Evolutionary conservation across 1,140 invertebrate species (phyloP), one percentile per base, ranked within the genome.

Genomic region (Oryctes rhinoceros): DNA sequence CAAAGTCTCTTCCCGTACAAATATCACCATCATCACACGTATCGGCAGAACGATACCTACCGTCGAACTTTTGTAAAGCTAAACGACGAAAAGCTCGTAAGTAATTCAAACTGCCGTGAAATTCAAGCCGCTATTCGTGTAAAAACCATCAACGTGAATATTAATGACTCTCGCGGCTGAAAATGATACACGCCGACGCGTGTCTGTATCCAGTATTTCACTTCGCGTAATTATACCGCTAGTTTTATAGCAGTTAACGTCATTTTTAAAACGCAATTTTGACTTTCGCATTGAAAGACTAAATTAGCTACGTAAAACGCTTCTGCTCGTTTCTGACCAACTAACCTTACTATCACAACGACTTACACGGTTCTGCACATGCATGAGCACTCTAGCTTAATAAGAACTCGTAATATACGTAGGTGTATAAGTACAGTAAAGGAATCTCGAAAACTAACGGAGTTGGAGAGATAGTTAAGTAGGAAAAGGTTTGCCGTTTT

Each of bases 121-220:
- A 71, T 71, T 71, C 65, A 71, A 71, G 65, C 65, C 65, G 65
- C 65, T 18, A 59, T 59, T 59, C 53, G 18, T 59, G 65, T 71
- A 71, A 71, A 71, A 71, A 30, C 65, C 65, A 71, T 71, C 65
- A 71, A 71, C 65, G 65, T 37, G 65, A 71, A 71, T 71, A 71
- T 71, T 71, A 71, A 71, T 71, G 65, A 71, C 65, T 71, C 65
- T 71, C 65, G 9, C 9, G 11, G 24, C 24, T 71, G 65, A 71
- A 71, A 35, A 71, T 71, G 65, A 71, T 71, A 71, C 24, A 71
- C 18, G 65, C 35, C 24, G 3, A 71, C 65, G 65, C 65, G 20
- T 37, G 20, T 71, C 5, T 35, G 20, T 71, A 30, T 30, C 7
- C 65, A 71, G 65, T 71, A 71, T 71, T 71, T 35, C 4, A 6